These are phyloP conservation scores for Meganola albula DNA, from an alignment of 2,888 invertebrate genomes.

Conservation along the genomic window DNA sequence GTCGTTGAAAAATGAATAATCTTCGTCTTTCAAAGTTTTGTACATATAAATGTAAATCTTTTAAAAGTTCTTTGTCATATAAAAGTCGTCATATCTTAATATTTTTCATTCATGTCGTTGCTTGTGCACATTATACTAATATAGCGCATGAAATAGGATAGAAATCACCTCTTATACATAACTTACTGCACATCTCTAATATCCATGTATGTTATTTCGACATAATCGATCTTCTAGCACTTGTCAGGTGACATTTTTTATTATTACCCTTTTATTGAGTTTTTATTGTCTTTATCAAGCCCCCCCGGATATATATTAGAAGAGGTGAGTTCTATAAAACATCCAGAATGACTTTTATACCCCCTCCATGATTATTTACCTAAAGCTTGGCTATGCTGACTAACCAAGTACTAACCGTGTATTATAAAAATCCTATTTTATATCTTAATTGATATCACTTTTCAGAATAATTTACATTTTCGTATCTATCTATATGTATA, in stretches of 20 bases:
- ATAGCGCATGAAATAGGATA: conserved; percentile 56
- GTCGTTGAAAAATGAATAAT: no score
- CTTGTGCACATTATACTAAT: conserved; percentile 54
- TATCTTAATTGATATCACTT: no score
- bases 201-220: conserved; percentile 65
- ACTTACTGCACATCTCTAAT: conserved; percentile 52
- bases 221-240: conserved; percentile 77
- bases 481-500: conserved; percentile 6
- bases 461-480: conserved; percentile 4
- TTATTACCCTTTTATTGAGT: conserved; percentile 31
- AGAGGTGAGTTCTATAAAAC: conserved; percentile 69
- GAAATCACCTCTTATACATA: conserved; percentile 67
- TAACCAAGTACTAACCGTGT: conserved; percentile 28
- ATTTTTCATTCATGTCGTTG: conserved; percentile 44
- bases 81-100: no score
- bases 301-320: conserved; percentile 39
- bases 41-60: no score
- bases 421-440: no score
- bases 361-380: conserved; percentile 26
- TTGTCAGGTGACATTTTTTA: conserved; percentile 79
- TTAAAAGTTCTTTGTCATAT: no score
- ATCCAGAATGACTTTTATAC: conserved; percentile 19
- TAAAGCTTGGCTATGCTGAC: conserved; percentile 36
- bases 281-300: conserved; percentile 31
- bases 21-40: no score